Evolutionary conservation across 1,140 invertebrate species (phyloP).

Genomic region (Plectrocnemia conspersa): DNA sequence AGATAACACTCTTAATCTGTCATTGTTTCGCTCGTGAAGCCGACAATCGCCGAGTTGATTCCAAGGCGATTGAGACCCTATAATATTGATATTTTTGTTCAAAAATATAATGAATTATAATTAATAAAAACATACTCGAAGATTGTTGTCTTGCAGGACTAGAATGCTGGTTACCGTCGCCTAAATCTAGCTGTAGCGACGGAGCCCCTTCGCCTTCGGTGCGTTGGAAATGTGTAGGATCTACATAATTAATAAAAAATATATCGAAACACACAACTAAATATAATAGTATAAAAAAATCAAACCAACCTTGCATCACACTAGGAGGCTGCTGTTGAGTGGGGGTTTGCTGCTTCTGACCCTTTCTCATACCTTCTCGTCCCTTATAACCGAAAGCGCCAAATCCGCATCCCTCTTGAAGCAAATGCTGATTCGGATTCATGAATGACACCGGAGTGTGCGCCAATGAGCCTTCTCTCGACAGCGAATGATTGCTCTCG

Average conservation of each 20-base stretch:
- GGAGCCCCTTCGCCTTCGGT: conserved; percentile 12
- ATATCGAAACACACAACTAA: not conserved
- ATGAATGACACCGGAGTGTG: conserved; percentile 26
- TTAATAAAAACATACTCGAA: conserved; percentile 15
- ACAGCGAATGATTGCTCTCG: conserved; percentile 15
- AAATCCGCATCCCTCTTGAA: conserved; percentile 32
- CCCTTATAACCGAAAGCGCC: conserved; percentile 19
- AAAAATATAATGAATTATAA: not conserved
- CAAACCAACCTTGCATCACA: not conserved
- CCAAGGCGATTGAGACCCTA: conserved; percentile 23
- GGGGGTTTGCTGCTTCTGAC: conserved; percentile 7
- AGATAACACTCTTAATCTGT: conserved; percentile 12
- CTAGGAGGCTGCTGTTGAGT: not conserved
- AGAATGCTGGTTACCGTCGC: conserved; percentile 32
- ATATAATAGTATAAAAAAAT: not conserved
- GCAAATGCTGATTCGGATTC: conserved; percentile 33
- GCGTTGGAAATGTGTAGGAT: conserved; percentile 20
- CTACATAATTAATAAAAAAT: conserved; percentile 9
- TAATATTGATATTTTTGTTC: not conserved
- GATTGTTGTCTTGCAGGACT: conserved; percentile 27
- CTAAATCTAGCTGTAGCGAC: conserved; percentile 29
- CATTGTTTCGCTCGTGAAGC: conserved; percentile 8
- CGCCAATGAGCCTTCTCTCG: conserved; percentile 13
- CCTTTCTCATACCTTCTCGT: conserved; percentile 14
- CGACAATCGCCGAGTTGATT: not conserved